These are phyloP conservation scores for Hydropsyche tenuis DNA, from an alignment of 1,140 invertebrate genomes.

Conservation along the genomic window DNA sequence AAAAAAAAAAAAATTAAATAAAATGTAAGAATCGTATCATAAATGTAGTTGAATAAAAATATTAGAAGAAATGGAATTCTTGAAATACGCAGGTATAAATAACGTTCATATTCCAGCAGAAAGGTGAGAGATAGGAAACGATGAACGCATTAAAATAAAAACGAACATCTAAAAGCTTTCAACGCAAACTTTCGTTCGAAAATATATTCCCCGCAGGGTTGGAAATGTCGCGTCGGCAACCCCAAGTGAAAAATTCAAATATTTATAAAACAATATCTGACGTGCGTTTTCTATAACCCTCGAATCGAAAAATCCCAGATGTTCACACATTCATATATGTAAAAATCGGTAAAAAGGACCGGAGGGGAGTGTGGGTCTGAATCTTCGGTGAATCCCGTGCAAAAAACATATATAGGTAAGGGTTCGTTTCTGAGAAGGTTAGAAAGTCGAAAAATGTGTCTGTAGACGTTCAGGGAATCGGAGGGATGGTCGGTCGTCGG, in stretches of 20 bases:
- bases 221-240: neutral
- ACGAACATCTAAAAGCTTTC: slow-evolving; percentile 17
- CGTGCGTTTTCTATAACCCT: neutral
- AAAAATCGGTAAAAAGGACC: neutral
- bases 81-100: too few species aligned
- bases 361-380: too few species aligned
- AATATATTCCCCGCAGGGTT: neutral
- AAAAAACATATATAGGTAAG: too few species aligned
- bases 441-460: slow-evolving; percentile 1
- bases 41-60: too few species aligned
- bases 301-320: slow-evolving; percentile 3
- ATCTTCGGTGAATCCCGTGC: too few species aligned
- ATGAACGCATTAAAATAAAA: neutral
- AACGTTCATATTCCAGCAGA: too few species aligned
- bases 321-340: slow-evolving; percentile 18
- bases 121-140: too few species aligned
- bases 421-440: too few species aligned
- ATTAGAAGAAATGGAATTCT: too few species aligned
- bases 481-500: neutral
- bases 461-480: neutral
- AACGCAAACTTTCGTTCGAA: neutral
- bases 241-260: slow-evolving; percentile 22
- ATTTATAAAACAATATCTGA: slow-evolving; percentile 28
- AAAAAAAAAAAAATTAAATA: too few species aligned
- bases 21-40: too few species aligned